These are phyloP conservation scores for Alcis repandata DNA, from an alignment of 2,888 invertebrate genomes.

Conservation along the genomic window DNA sequence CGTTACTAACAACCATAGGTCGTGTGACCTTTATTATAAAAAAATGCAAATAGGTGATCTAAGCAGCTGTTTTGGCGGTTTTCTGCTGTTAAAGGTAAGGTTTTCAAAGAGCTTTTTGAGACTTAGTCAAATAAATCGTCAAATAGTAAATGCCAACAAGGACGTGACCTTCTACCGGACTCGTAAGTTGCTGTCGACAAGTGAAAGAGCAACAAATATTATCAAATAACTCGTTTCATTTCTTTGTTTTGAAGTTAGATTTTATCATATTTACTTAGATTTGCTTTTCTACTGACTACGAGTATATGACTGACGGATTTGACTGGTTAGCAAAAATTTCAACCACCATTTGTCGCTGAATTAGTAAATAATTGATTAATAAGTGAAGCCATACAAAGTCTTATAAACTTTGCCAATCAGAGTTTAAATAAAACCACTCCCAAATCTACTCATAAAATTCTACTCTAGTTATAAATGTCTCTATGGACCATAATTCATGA, in stretches of 20 bases:
- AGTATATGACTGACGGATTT: too few species aligned
- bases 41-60: neutral
- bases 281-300: too few species aligned
- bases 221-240: neutral
- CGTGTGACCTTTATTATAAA: neutral
- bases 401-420: neutral
- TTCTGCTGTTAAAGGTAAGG: neutral
- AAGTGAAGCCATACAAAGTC: neutral
- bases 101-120: neutral
- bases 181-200: neutral
- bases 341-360: neutral
- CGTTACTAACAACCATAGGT: neutral
- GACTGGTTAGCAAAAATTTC: too few species aligned
- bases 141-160: conserved; percentile 10
- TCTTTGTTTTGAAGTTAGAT: neutral
- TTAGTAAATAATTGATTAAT: neutral
- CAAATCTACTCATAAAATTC: neutral
- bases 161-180: conserved; percentile 12
- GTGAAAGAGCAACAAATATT: conserved; percentile 1
- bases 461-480: neutral
- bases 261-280: neutral
- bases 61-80: neutral
- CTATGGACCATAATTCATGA: conserved; percentile 1
- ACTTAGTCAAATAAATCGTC: neutral
- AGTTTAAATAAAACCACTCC: conserved; percentile 3